phyloP scores from a whole-genome alignment of 2,113 vertebrate species.

The Tinamus guttatus region DNA sequence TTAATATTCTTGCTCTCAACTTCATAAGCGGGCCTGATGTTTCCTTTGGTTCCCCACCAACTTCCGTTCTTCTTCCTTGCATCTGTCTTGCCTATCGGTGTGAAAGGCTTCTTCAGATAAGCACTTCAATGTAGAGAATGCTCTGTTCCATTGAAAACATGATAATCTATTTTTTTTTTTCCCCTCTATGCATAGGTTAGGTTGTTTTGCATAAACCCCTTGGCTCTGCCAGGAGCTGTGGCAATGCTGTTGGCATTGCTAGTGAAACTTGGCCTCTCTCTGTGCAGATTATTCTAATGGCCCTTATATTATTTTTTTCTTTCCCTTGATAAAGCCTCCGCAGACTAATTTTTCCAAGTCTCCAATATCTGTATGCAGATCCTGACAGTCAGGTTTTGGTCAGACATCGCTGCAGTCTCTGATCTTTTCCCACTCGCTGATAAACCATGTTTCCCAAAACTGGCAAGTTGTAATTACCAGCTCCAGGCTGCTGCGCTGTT shows the following conservation, averaged over 20 bases:
- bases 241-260: not conserved
- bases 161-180: not conserved
- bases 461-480: constrained; percentile 12
- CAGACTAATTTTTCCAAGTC: not conserved
- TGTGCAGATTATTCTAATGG: not conserved
- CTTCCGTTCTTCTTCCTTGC: too few species aligned
- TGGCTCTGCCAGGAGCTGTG: not conserved
- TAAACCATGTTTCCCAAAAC: not conserved
- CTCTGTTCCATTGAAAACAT: fast-evolving
- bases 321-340: not conserved
- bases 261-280: not conserved
- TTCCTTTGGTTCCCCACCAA: too few species aligned
- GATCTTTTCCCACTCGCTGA: not conserved
- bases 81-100: too few species aligned
- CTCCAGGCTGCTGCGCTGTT: constrained; percentile 7
- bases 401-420: not conserved
- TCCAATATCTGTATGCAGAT: not conserved
- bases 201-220: not conserved
- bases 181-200: fast-evolving
- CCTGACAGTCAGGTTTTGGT: not conserved
- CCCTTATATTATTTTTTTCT: not conserved
- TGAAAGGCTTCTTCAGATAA: not conserved
- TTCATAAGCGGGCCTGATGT: too few species aligned
- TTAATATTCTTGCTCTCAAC: too few species aligned
- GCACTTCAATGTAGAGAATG: not conserved